Evolutionary conservation across 1,140 invertebrate species (phyloP), one percentile per base, ranked within the genome.

Genomic region (Tyrophagus putrescentiae): DNA sequence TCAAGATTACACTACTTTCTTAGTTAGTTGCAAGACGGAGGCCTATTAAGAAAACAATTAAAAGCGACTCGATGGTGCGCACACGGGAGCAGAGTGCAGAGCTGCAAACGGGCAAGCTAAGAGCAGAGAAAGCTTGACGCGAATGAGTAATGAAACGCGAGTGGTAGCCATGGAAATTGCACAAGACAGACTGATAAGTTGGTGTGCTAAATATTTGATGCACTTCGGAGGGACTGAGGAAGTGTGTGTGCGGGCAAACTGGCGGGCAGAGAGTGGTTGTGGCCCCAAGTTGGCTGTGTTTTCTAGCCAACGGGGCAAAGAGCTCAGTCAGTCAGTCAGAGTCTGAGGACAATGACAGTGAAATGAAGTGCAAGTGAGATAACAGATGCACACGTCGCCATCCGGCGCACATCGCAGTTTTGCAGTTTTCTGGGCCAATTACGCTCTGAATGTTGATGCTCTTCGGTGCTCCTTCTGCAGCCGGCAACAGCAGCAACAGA

Each of bases 1-100:
- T 6, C 45, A 21, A 48, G 45, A 48, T 48, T 48, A 7, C 6
- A 6, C 31, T n/a, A 25, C 45, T 9, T 21, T 48, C 45, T 48
- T 48, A 48, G 31, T 48, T 48, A 13, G 36, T 39, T 21, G 21
- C 21, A 39, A 13, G 36, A 39, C 9, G 45, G 21, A 7, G 7
- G 45, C 7, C 18, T 6, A 48, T 48, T 48, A 48, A 48, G 45
- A 48, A 48, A 48, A 48, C 45, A 48, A 48, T 48, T 48, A 48
- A 48, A 48, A 48, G 23, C 31, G 45, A 48, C 18, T 48, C 18
- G 45, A 21, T 21, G 31, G 31, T 18, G 45, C 23, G 45, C 45
- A 48, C n/a, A n/a, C n/a, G n/a, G n/a, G n/a, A n/a, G 18, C 31
- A 7, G 45, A 25, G 36, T 39, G 13, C 21, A 13, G 21, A 39